These are phyloP conservation scores for Chydorus sphaericus DNA, from an alignment of 2,888 invertebrate species.

Conservation along the genomic window DNA sequence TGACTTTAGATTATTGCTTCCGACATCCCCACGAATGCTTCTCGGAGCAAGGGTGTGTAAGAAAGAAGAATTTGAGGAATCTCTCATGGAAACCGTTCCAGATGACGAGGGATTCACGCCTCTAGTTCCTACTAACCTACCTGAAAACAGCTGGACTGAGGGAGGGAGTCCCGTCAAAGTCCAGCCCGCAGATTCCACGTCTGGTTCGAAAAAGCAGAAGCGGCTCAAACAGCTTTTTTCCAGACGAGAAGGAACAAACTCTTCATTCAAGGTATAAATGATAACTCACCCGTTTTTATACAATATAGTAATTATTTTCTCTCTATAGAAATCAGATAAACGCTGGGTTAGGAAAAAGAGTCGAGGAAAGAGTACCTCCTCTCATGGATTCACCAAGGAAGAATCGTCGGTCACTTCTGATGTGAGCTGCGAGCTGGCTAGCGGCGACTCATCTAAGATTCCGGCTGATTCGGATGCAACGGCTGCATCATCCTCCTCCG, in stretches of 20 bases:
- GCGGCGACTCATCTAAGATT: too few relatives aligned
- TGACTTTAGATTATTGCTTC: too few relatives aligned
- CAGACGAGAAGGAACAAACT: neutral
- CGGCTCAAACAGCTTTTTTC: slow-evolving; percentile 1
- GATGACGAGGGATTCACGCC: too few relatives aligned
- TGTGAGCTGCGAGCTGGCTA: neutral
- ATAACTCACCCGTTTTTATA: neutral
- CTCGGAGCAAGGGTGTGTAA: neutral
- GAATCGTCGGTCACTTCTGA: neutral
- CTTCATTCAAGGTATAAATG: neutral
- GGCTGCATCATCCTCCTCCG: neutral
- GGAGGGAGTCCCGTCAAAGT: neutral
- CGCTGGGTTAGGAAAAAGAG: neutral
- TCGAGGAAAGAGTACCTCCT: neutral
- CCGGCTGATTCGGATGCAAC: neutral
- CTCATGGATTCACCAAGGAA: too few relatives aligned
- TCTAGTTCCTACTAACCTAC: too few relatives aligned
- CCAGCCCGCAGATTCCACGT: neutral
- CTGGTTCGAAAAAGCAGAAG: neutral
- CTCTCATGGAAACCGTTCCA: neutral
- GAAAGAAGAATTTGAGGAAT: neutral
- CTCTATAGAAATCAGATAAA: neutral
- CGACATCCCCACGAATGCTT: neutral
- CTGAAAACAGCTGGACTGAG: too few relatives aligned
- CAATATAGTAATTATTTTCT: too few relatives aligned